These are phyloP conservation scores for Heliothis virescens DNA, from an alignment of 1,140 invertebrate genomes.

Conservation along the genomic window DNA sequence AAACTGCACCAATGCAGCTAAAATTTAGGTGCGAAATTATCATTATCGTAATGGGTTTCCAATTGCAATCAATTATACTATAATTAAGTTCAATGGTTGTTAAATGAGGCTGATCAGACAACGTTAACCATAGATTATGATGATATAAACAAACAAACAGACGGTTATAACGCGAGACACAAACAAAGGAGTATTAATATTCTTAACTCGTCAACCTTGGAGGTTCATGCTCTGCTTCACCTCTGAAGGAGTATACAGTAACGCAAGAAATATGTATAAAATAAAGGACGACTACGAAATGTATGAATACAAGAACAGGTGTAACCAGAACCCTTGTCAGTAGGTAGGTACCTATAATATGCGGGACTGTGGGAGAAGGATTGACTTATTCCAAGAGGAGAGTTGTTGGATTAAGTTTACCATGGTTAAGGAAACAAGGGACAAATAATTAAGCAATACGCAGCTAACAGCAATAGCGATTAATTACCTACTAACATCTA, in stretches of 20 bases:
- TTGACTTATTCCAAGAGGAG: neutral
- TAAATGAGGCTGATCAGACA: neutral
- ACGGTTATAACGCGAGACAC: constrained; percentile 15
- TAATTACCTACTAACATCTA: too few relatives aligned
- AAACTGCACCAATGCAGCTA: constrained; percentile 11
- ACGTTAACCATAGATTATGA: constrained; percentile 17
- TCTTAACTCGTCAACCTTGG: constrained; percentile 59
- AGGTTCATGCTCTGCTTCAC: constrained; percentile 57
- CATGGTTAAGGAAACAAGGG: too few relatives aligned
- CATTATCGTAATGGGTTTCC: neutral
- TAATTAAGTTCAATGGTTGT: constrained; percentile 9
- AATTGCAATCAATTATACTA: constrained; percentile 1
- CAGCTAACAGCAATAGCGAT: too few relatives aligned
- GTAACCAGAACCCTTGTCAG: neutral
- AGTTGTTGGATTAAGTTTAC: too few relatives aligned
- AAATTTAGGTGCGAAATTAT: neutral
- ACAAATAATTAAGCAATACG: too few relatives aligned
- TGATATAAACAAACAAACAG: constrained; percentile 41
- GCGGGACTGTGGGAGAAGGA: neutral
- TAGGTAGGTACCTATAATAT: neutral
- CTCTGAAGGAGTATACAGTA: constrained; percentile 35
- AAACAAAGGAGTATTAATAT: constrained; percentile 59
- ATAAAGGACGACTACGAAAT: constrained; percentile 17
- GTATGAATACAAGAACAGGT: neutral
- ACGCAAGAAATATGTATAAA: neutral